These are phyloP conservation scores for Lasioglossum vierecki DNA, from an alignment of 2,888 invertebrate species.

Conservation along the genomic window DNA sequence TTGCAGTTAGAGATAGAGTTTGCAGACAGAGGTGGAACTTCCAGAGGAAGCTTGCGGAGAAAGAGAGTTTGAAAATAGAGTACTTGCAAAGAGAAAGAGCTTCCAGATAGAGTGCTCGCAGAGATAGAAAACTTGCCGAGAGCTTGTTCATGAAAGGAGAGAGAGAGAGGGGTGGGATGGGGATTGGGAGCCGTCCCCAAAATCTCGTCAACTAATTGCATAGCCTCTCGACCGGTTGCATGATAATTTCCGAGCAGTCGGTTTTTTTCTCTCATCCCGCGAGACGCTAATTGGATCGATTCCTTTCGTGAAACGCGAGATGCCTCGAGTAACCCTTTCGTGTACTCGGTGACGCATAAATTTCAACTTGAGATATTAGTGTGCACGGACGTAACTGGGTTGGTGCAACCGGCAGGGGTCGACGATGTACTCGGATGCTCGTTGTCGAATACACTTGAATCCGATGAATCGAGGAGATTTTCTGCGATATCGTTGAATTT, in stretches of 20 bases:
- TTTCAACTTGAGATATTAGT: background rate
- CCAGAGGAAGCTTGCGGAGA: background rate
- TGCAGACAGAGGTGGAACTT: too few species aligned
- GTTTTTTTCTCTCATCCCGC: background rate
- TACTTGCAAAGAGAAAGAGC: background rate
- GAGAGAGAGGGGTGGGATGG: background rate
- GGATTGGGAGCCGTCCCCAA: slow-evolving; percentile 1
- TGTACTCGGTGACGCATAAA: slow-evolving; percentile 1
- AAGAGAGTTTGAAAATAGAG: background rate
- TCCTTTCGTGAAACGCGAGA: background rate
- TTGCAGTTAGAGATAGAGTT: too few species aligned
- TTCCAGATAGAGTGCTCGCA: background rate
- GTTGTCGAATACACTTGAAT: background rate
- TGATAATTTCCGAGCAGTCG: slow-evolving; percentile 7
- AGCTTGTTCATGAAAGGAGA: background rate
- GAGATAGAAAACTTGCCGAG: background rate
- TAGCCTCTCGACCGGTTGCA: background rate
- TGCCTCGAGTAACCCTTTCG: background rate
- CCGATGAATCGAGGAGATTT: background rate
- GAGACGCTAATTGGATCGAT: slow-evolving; percentile 16
- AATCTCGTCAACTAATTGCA: slow-evolving; percentile 40
- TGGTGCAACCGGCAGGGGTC: background rate
- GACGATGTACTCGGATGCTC: background rate
- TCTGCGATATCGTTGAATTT: background rate
- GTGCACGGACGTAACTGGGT: background rate